Percentiles rank a stretch among this genome's conserved stretches.
These are phyloP conservation scores for Delichon dasypus DNA, from an alignment of 2,797 vertebrate genomes.

Conservation along the genomic window DNA sequence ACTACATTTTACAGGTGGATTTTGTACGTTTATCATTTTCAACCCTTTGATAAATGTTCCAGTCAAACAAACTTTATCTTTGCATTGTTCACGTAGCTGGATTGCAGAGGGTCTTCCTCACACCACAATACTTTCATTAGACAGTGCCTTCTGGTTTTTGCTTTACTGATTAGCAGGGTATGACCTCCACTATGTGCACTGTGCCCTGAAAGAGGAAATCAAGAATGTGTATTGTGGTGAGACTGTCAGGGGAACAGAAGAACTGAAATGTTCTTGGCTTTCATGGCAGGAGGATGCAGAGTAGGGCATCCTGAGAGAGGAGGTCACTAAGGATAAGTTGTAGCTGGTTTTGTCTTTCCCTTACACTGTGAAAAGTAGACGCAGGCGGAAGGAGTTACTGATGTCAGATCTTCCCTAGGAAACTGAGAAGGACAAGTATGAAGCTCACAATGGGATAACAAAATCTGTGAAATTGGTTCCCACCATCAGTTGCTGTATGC, in stretches of 20 bases:
- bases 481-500: background rate
- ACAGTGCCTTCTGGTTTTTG: background rate
- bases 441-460: background rate
- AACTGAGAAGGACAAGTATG: constrained; percentile 21
- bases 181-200: background rate
- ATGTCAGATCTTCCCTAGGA: background rate
- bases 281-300: background rate
- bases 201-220: background rate
- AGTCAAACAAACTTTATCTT: background rate
- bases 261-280: background rate
- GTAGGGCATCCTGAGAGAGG: background rate
- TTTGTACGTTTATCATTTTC: constrained; percentile 35
- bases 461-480: constrained; percentile 11
- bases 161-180: background rate
- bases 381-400: background rate
- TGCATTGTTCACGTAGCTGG: background rate
- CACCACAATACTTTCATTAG: background rate
- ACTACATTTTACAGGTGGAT: background rate
- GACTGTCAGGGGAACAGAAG: background rate
- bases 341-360: constrained; percentile 11
- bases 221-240: background rate
- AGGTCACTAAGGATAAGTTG: background rate
- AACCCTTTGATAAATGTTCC: constrained; percentile 19
- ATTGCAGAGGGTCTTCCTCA: background rate
- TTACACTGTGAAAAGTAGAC: background rate